Conservation (phyloP, 2,888 invertebrate genomes). For the Cactoblastis cactorum region DNA sequence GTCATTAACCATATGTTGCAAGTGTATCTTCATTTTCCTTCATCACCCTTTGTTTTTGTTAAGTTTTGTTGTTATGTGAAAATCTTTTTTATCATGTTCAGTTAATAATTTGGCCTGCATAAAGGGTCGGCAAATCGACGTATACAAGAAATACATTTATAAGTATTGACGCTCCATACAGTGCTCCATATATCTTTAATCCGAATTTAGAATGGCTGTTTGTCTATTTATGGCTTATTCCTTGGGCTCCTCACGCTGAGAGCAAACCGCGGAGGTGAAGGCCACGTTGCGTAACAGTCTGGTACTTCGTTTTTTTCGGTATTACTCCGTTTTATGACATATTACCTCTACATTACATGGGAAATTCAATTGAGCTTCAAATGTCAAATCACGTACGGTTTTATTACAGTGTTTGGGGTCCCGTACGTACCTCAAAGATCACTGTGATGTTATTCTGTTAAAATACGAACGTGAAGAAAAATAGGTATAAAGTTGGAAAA, state of each 20-base stretch:
- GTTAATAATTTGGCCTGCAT: no score
- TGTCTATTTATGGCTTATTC: slow-evolving; percentile 20
- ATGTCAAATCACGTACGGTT: background rate
- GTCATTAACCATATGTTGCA: slow-evolving; percentile 4
- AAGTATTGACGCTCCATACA: slow-evolving; percentile 20
- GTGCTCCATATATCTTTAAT: slow-evolving; percentile 24
- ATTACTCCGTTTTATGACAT: background rate
- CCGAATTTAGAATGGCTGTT: slow-evolving; percentile 32
- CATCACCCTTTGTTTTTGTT: background rate
- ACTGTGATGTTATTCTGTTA: no score
- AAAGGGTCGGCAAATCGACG: no score
- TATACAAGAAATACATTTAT: no score
- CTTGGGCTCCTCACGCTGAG: slow-evolving; percentile 18
- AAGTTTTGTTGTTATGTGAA: background rate
- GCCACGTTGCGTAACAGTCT: slow-evolving; percentile 32
- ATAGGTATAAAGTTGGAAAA: no score
- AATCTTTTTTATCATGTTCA: background rate
- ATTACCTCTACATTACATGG: background rate
- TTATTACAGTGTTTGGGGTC: no score
- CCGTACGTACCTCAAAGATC: no score
- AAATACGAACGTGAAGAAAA: no score
- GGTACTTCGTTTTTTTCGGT: slow-evolving; percentile 9
- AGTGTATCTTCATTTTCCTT: slow-evolving; percentile 1
- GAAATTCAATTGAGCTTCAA: background rate
- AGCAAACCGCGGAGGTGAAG: slow-evolving; percentile 35